Evolutionary conservation across 2,113 vertebrate species (phyloP), one percentile per base, ranked within the genome.

Genomic region (Notiomystis cincta): DNA sequence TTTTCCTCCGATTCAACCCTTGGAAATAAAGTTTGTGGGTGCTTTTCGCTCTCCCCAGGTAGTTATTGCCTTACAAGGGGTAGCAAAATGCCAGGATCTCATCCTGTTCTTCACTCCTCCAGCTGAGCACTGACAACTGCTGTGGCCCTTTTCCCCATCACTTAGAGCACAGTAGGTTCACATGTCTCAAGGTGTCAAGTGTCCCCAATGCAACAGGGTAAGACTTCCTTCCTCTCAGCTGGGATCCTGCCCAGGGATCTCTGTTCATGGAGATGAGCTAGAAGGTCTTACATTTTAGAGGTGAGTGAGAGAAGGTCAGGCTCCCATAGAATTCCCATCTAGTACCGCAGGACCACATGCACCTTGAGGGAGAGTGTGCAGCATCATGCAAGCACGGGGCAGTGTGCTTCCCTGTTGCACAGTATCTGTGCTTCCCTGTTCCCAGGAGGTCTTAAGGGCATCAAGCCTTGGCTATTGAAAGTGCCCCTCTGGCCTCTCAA

Each of bases 321-420:
- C 31, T 87, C 31, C 11, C 22, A 13, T 11, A 82, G 97, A 73
- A 44, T 24, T 20, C 19, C n/a, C 11, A 56, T 56, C 62, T 40
- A 17, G 18, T 44, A 71, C 28, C 54, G 75, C 40, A 76, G 30
- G 40, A 72, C 21, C 24, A 27, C 4, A 7, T 2, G 15, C 5
- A 51, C 33, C 61, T 91, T 54, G 75, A 82, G 53, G 44, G 13
- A 47, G 19, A 42, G 48, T 3, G 21, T 14, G 28, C 16, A 65
- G 60, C 50, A 65, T 82, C 24, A 50, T 2, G 2, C 6, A 24
- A 3, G 5, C 37, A 8, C 0, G 0, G 15, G n/a, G 17, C 3
- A 5, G 14, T 24, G 23, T n/a, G 12, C 45, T 88, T 82, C 25
- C 20, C 19, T n/a, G 21, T 72, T 66, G 37, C 35, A 62, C 17